These are phyloP conservation scores for Pogonognathellus flavescens DNA, from an alignment of 1,140 invertebrate genomes.

Conservation along the genomic window DNA sequence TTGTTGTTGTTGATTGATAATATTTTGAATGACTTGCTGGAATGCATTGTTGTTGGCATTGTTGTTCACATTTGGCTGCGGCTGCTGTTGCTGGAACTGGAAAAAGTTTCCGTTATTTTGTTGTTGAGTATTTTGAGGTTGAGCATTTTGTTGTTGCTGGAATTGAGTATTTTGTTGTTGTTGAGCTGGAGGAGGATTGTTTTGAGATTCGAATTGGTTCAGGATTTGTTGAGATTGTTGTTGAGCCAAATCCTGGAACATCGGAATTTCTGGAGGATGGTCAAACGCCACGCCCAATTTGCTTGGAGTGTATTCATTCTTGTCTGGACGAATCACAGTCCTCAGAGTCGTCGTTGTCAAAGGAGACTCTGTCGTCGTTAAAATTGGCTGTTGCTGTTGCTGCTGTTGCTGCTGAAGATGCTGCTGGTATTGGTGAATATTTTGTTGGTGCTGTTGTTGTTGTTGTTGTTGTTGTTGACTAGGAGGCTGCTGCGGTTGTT, in stretches of 20 bases:
- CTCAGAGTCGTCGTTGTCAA: slow-evolving; percentile 79
- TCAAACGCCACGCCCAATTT: slow-evolving; percentile 64
- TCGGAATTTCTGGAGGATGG: slow-evolving; percentile 51
- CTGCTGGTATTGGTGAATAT: slow-evolving; percentile 53
- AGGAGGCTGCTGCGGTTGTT: slow-evolving; percentile 8
- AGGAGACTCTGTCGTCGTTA: background rate
- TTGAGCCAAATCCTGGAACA: slow-evolving; percentile 40
- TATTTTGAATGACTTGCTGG: background rate
- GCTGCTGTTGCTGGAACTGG: slow-evolving; percentile 51
- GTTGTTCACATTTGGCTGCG: background rate
- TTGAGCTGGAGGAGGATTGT: slow-evolving; percentile 10
- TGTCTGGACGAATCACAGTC: slow-evolving; percentile 86
- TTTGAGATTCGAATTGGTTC: background rate
- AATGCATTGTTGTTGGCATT: background rate
- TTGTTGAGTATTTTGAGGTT: slow-evolving; percentile 21
- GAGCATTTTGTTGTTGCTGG: slow-evolving; percentile 5
- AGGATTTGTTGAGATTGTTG: slow-evolving; percentile 21
- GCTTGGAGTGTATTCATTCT: slow-evolving; percentile 74
- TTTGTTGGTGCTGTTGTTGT: background rate
- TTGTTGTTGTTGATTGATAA: slow-evolving; percentile 50
- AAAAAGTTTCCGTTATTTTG: background rate
- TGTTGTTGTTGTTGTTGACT: background rate
- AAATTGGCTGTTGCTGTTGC: background rate
- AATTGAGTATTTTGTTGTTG: slow-evolving; percentile 53
- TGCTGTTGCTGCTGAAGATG: slow-evolving; percentile 47